These are phyloP conservation scores for Stratiolaelaps scimitus DNA, from an alignment of 1,140 invertebrate genomes.

Conservation along the genomic window DNA sequence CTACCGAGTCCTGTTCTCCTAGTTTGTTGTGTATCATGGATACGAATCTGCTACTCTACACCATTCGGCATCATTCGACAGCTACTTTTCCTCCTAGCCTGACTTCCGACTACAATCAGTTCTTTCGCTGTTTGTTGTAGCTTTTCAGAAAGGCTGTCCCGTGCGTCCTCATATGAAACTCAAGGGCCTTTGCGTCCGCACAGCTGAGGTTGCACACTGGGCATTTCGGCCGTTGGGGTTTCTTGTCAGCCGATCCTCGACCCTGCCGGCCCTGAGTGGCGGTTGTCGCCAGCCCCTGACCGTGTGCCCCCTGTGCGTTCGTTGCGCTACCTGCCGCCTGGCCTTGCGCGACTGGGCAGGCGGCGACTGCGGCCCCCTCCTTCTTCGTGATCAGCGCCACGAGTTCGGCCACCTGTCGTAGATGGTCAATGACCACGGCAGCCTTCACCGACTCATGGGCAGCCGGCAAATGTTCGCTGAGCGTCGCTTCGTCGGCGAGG, in stretches of 20 bases:
- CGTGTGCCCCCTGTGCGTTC: too few species aligned
- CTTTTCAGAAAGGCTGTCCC: slow-evolving; percentile 11
- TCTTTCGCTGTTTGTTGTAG: slow-evolving; percentile 17
- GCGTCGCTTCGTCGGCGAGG: not conserved
- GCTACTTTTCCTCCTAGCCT: not conserved
- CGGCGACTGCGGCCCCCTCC: too few species aligned
- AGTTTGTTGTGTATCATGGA: too few species aligned
- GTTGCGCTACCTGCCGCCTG: too few species aligned
- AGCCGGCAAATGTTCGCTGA: not conserved
- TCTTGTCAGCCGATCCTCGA: too few species aligned
- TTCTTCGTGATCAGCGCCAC: not conserved
- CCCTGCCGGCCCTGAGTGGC: too few species aligned
- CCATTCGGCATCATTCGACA: too few species aligned
- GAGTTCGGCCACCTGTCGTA: not conserved
- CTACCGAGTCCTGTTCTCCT: too few species aligned
- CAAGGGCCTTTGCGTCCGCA: slow-evolving; percentile 7
- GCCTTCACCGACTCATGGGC: not conserved
- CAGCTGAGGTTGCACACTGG: too few species aligned
- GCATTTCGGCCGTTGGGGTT: too few species aligned
- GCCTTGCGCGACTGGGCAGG: too few species aligned
- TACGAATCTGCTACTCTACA: not conserved
- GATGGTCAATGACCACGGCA: not conserved
- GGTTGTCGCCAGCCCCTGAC: too few species aligned
- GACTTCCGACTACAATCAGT: not conserved
- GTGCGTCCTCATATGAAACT: slow-evolving; percentile 25